Percentiles rank a stretch among this genome's conserved stretches.
Conservation (phyloP, 2,888 invertebrate species). For the Lydus trimaculatus region DNA sequence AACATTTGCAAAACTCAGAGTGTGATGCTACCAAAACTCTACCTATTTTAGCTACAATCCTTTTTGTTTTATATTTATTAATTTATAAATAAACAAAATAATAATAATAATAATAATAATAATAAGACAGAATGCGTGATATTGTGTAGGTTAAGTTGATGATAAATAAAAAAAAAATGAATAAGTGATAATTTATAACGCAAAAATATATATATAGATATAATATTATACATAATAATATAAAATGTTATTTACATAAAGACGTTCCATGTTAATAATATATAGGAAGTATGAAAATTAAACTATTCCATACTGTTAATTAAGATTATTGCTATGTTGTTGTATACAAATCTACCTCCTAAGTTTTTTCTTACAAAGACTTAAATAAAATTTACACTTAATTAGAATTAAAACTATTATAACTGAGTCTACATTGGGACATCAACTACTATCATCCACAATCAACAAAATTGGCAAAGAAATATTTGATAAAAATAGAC, state of each 20-base stretch:
- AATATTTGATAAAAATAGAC: conserved; percentile 5
- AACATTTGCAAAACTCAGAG: conserved; percentile 16
- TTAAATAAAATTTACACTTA: conserved; percentile 42
- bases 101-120: conserved; percentile 25
- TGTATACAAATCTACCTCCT: conserved; percentile 51
- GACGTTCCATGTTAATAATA: conserved; percentile 53
- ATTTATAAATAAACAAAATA: conserved; percentile 10
- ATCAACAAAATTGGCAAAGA: neutral
- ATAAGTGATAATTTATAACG: conserved; percentile 52
- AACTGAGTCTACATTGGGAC: conserved; percentile 21
- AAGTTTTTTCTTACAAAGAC: conserved; percentile 46
- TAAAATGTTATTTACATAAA: conserved; percentile 55
- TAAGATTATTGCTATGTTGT: conserved; percentile 45
- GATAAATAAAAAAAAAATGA: conserved; percentile 41
- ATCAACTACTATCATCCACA: neutral
- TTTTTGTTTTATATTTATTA: conserved; percentile 32
- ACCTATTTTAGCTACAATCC: conserved; percentile 28
- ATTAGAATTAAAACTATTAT: conserved; percentile 26
- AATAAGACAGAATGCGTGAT: conserved; percentile 44
- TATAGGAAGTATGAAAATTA: conserved; percentile 47
- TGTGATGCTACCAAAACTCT: conserved; percentile 35
- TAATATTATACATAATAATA: conserved; percentile 46
- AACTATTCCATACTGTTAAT: conserved; percentile 50
- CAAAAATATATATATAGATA: conserved; percentile 44
- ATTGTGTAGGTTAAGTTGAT: conserved; percentile 37